Evolutionary conservation across 2,888 invertebrate species (phyloP), one percentile per base, ranked within the genome.

Genomic region (Rhaphigaster nebulosa): DNA sequence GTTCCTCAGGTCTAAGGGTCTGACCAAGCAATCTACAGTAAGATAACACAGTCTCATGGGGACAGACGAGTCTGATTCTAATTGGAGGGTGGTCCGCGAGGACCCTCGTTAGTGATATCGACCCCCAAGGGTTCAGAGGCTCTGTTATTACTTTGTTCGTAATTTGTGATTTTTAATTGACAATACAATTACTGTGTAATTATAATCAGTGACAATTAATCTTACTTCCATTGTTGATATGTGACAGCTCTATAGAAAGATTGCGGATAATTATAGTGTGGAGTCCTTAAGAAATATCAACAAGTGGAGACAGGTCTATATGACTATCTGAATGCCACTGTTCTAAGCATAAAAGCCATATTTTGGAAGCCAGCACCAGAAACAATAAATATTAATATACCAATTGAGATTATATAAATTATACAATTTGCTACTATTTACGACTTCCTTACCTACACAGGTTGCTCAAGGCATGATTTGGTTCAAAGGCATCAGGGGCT

Each of bases 81-180:
- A 76, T 76, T 76, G 70, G 70, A 38, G 70, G 65, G 65, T 29
- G 65, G 12, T 76, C 1, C 20, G 8, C 12, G 10, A 38, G 20
- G 34, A 20, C 34, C 70, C 70, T 76, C 70, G 70, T 76, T 76
- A 76, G 34, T 34, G 70, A 76, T 76, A 76, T 76, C 70, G 34
- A 76, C 23, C 29, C n/a, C 65, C 23, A 5, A 10, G 20, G 29
- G 15, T n/a, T n/a, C n/a, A n/a, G n/a, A n/a, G n/a, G n/a, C n/a
- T 34, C 15, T 76, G 20, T 34, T 34, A 76, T 38, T 76, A 38
- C 38, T 38, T 65, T 29, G 29, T 65, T 38, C 5, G 29, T 76
- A 34, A 76, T 76, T 76, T 76, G 20, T 76, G 70, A 76, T 76
- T 34, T 76, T 38, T 76, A 76, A 76, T 76, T 76, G 70, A 23